Conservation (phyloP, 2,113 vertebrate genomes). For the Vidua chalybeata region DNA sequence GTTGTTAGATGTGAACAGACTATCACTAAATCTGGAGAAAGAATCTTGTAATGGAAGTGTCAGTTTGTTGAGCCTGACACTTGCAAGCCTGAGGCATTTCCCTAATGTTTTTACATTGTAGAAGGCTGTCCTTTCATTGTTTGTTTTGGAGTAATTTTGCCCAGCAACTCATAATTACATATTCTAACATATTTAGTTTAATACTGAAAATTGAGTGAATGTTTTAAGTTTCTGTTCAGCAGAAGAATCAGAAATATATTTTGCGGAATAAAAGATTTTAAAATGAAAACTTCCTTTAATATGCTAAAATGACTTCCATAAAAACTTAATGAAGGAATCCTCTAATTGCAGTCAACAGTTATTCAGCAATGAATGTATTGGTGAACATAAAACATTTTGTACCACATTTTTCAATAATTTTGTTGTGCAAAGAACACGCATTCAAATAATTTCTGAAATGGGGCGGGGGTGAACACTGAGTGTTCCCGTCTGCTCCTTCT, state of each 20-base stretch:
- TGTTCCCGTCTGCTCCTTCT: constrained; percentile 51
- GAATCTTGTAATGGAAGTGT: neutral
- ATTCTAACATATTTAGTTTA: neutral
- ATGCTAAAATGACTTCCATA: neutral
- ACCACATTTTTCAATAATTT: neutral
- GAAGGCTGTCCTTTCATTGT: neutral
- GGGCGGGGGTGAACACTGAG: neutral
- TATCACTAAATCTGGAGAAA: neutral
- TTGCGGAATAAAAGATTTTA: neutral
- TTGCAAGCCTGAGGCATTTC: neutral
- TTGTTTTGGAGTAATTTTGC: neutral
- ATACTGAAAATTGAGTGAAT: neutral
- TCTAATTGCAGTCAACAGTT: neutral
- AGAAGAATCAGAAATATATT: neutral
- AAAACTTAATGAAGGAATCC: neutral
- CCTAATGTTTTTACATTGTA: neutral
- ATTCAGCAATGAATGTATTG: neutral
- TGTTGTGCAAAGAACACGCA: neutral
- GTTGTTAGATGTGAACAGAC: neutral
- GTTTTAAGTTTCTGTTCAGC: neutral
- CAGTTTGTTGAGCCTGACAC: neutral
- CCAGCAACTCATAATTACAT: neutral
- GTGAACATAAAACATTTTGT: neutral
- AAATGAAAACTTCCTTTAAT: neutral
- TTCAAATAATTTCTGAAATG: neutral